Evolutionary conservation across 1,140 invertebrate species (phyloP), one percentile per base, ranked within the genome.

Genomic region (Platorchestia sp.): DNA sequence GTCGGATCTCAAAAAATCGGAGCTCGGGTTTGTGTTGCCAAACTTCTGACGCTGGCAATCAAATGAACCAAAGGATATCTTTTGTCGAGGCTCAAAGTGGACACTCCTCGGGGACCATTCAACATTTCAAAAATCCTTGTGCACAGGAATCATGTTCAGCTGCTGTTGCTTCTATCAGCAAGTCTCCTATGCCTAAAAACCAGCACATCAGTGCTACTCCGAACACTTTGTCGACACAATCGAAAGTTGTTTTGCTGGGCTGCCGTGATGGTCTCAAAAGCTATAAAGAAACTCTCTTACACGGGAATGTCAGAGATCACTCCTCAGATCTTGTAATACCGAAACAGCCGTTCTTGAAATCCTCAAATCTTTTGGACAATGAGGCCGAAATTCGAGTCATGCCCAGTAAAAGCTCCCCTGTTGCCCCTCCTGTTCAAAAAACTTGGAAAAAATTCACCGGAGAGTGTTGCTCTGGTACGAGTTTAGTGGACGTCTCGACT

Each of bases 31-130:
- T 6, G 19, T 44, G 43, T 40, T 7, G 91, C 45, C 43, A 93
- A 93, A 93, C 91, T 45, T 93, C 91, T 0, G 36, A 16, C 44
- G 91, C 44, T 42, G 45, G 91, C 43, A 93, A 93, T 93, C 41
- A 93, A 93, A 44, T 93, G 91, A 93, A 47, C 45, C 43, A 19
- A 45, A 40, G 91, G 36, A 27, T 47, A 44, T 5, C 40, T 47
- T 93, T 42, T 45, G 44, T 42, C 44, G 87, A 90, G 87, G 10
- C 44, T 45, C 41, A 36, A 42, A 44, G 41, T 45, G 44, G 87
- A 90, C 27, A 43, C 10, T 45, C 36, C 41, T 22, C 42, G 87
- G 36, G 42, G 87, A 3, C 87, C 14, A 19, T 90, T 0, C 87
- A 90, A 41, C 41, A 90, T 90, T 45, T 41, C 36, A 36, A 75